Evolutionary conservation across 2,888 invertebrate species (phyloP), one percentile per base, ranked within the genome.

Genomic region (Cephalotes varians): DNA sequence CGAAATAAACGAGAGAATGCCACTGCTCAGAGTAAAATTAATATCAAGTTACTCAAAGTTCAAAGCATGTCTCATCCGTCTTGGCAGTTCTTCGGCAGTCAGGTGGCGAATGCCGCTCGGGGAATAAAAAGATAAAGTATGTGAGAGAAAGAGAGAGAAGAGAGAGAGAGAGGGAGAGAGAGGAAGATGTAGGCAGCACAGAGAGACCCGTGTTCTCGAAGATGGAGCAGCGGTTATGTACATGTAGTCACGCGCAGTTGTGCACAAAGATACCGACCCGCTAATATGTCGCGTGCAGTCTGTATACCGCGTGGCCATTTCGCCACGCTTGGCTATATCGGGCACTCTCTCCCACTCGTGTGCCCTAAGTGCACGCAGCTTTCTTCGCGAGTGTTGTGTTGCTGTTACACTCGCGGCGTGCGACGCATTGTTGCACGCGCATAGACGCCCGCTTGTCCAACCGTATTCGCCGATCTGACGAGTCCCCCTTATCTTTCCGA

Each of bases 191-290:
- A 54, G 40, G 80, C 79, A 81, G 65, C 83, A 87, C 67, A 83
- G 90, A 86, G 87, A 60, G 83, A 49, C 72, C 85, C 82, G 88
- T 89, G 88, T 89, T 89, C 84, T 82, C 83, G 74, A 81, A 86
- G 84, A 89, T 85, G 86, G 67, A 83, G 71, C 83, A 74, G 69
- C 62, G 76, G 69, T 79, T 69, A 47, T 73, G 82, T 74, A 81
- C 83, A 69, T 85, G 73, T 73, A 51, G 86, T 86, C 86, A 89
- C 87, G 86, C 86, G 62, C 80, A 87, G 85, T 89, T 82, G 87
- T 88, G 82, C 88, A 84, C 84, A 83, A 82, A 88, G 89, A 88
- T 86, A 79, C 73, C 69, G 69, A 34, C 62, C 76, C 44, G 82
- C 87, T 90, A 87, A 88, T 90, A 84, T 47, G 88, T 88, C 86